phyloP scores from a whole-genome alignment of 2,888 invertebrate species.

The Trissonchulus sp. region DNA sequence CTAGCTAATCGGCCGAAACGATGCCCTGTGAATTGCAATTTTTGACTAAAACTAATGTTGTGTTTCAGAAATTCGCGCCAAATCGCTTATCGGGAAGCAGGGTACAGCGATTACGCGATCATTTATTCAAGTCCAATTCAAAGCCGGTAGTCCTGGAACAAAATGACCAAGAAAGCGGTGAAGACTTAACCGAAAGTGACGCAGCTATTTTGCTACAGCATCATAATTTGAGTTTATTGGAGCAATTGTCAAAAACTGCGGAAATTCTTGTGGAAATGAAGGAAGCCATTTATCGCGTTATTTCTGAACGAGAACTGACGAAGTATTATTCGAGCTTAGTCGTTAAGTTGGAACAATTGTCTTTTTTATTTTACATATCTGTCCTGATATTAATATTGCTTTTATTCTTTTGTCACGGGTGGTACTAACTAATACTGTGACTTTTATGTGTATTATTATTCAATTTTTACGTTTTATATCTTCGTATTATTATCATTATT shows the following conservation, averaged over 20 bases:
- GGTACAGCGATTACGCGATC: background rate
- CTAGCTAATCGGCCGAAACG: no score
- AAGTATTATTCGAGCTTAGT: slow-evolving; percentile 46
- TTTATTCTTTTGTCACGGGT: slow-evolving; percentile 49
- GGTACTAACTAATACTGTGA: no score
- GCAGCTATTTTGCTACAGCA: background rate
- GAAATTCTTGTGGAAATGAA: background rate
- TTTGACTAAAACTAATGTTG: no score
- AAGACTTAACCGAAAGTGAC: background rate
- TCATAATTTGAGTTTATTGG: background rate
- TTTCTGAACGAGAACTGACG: slow-evolving; percentile 44
- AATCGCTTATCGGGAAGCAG: background rate
- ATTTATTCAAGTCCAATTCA: background rate
- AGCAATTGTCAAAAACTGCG: background rate
- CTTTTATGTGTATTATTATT: no score
- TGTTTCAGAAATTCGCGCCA: background rate
- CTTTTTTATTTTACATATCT: slow-evolving; percentile 46
- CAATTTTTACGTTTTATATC: no score
- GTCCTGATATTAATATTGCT: slow-evolving; percentile 45
- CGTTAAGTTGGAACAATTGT: slow-evolving; percentile 45
- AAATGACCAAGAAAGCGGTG: background rate
- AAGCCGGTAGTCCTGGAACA: background rate
- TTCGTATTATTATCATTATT: no score
- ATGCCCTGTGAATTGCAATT: no score
- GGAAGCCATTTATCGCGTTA: background rate